A percentile compares a stretch with the other conserved stretches of the same genome.
Evolutionary conservation across 37 sponge, comb jelly and placozoan genomes (phyloP).

Genomic region (Dysidea cf. avara): DNA sequence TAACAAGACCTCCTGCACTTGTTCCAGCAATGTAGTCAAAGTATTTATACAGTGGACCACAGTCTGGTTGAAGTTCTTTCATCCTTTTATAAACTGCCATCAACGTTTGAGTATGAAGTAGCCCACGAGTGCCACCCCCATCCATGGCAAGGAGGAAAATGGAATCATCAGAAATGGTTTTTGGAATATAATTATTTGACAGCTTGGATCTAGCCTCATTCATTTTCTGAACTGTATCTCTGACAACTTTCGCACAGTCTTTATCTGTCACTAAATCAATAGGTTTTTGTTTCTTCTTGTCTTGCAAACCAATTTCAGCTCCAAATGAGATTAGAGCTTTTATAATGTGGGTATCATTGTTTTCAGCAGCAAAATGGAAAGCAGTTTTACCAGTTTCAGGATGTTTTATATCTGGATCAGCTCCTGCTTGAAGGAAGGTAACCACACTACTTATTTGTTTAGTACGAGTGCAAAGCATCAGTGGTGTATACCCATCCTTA

Average conservation of each 20-base stretch:
- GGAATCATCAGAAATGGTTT: not conserved
- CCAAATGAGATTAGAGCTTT: conserved; percentile 52
- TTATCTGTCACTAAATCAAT: conserved; percentile 7
- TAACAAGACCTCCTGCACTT: conserved; percentile 57
- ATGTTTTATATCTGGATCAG: conserved; percentile 18
- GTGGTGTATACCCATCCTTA: conserved; percentile 16
- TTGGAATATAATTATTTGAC: not conserved
- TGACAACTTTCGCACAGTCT: not conserved
- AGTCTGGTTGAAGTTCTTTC: conserved; percentile 27
- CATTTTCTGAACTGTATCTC: not conserved
- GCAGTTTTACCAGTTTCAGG: conserved; percentile 18
- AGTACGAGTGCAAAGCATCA: conserved; percentile 26
- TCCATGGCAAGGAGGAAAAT: conserved; percentile 56
- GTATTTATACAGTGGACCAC: conserved; percentile 20
- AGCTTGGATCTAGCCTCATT: not conserved
- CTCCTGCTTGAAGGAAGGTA: conserved; percentile 16
- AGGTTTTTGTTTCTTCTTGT: conserved; percentile 24
- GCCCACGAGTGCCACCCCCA: conserved; percentile 65
- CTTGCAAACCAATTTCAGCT: conserved; percentile 20
- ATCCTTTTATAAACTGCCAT: conserved; percentile 29
- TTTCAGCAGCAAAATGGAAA: conserved; percentile 36
- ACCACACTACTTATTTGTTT: conserved; percentile 15
- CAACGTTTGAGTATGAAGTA: conserved; percentile 21
- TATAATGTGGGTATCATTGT: conserved; percentile 1
- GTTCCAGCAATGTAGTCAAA: conserved; percentile 70